Base-by-base conservation (phyloP, 2,113 vertebrate genomes). In the Trichomycterus rosablanca region DNA sequence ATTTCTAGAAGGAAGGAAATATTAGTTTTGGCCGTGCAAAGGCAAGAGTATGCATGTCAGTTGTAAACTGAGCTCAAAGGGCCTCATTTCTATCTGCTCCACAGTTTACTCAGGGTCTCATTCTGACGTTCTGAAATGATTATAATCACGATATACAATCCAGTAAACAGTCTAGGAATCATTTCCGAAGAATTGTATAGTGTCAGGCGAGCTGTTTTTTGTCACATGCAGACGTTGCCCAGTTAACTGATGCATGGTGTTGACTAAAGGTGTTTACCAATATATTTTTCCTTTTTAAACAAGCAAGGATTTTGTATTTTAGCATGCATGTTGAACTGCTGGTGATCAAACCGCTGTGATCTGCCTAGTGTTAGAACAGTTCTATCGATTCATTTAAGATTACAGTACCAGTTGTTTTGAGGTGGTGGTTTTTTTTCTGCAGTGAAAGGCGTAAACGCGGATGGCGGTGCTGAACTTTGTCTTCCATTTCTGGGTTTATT, bases 61-160 rank as follows among this genome's bases (percentile, higher is more conserved):
- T 40, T 57, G 23, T 54, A 56, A 28, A 16, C 30, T 51, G 34
- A 58, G 23, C 49, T 32, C 51, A 57, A 63, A 72, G 59, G 64
- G 53, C 53, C 66, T 51, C 19, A 22, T 67, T 72, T 49, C 63
- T 39, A 40, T 48, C 53, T 68, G 42, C 34, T 37, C 48, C 55
- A 44, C 50, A 48, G 35, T 68, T 59, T 63, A 63, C 70, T 72
- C 70, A 72, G 70, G 70, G 65, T 67, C 59, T 63, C 54, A 45
- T 26, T 23, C 37, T n/a, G 49, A 59, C 63, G 53, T 63, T 59
- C 64, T 44, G 48, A 48, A 68, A 63, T 7, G 53, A 23, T 22
- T 19, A 24, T 58, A 53, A 32, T 39, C 7, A 51, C 43, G 8
- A 39, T 32, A 14, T 51, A 8, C 34, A 46, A 43, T 56, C 23